Evolutionary conservation across 2,113 vertebrate species (phyloP).

Genomic region (Python bivittatus): DNA sequence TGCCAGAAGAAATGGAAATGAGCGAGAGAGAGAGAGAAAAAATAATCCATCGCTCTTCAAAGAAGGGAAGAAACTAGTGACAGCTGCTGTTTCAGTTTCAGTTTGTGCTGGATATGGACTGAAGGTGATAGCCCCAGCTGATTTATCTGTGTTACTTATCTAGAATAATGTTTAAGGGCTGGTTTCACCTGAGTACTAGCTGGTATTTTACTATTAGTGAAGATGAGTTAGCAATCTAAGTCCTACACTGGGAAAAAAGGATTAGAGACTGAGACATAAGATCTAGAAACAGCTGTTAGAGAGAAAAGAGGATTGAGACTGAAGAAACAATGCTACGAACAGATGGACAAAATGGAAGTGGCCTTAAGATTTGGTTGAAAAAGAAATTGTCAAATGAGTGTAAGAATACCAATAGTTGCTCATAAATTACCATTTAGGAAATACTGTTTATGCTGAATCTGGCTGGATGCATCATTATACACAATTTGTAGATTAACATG

Average conservation of each 20-base stretch:
- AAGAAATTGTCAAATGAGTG: not conserved
- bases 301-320: not conserved
- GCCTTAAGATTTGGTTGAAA: not conserved
- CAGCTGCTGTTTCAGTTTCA: slow-evolving; percentile 51
- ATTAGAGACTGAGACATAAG: not conserved
- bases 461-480: not conserved
- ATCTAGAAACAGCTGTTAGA: not conserved
- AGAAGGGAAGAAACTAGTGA: slow-evolving; percentile 21
- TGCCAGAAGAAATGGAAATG: slow-evolving; percentile 34
- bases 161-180: not conserved
- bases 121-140: slow-evolving; percentile 25
- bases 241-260: not conserved
- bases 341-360: not conserved
- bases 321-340: not conserved
- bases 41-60: slow-evolving; percentile 22
- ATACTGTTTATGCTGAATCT: not conserved
- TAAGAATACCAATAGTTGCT: not conserved
- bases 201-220: not conserved
- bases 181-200: not conserved
- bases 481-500: not conserved
- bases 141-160: slow-evolving; percentile 40
- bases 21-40: not conserved
- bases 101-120: slow-evolving; percentile 32
- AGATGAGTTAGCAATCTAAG: not conserved
- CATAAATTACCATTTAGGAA: not conserved